A percentile compares a stretch with the other conserved stretches of the same genome.
phyloP scores from a whole-genome alignment of 2,797 vertebrate genomes.

The Tamandua tetradactyla region DNA sequence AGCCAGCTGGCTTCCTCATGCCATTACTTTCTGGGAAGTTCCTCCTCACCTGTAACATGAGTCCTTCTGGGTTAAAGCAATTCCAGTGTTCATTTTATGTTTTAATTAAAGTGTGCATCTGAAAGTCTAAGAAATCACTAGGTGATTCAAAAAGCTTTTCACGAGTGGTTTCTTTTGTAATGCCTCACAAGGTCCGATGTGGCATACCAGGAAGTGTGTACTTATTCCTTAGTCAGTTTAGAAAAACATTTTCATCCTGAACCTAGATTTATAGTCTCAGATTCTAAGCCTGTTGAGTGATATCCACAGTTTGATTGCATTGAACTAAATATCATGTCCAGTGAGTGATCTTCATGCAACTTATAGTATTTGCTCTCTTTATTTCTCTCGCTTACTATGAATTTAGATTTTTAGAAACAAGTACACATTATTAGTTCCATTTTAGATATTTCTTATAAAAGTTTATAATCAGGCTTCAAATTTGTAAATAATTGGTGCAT shows the following conservation, averaged over 20 bases:
- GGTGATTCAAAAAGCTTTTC: constrained; percentile 55
- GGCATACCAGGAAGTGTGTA: neutral
- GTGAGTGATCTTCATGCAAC: constrained; percentile 40
- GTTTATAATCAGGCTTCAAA: constrained; percentile 14
- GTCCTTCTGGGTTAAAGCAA: constrained; percentile 28
- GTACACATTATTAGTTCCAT: neutral
- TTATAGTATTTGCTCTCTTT: constrained; percentile 64
- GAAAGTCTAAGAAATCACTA: constrained; percentile 60
- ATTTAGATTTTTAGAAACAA: constrained; percentile 50
- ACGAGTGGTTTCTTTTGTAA: constrained; percentile 62
- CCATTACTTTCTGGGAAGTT: neutral
- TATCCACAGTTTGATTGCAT: constrained; percentile 61
- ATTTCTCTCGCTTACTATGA: constrained; percentile 17
- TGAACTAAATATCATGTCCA: constrained; percentile 54
- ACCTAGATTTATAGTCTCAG: constrained; percentile 67
- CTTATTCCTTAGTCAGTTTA: constrained; percentile 70
- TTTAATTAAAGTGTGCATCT: constrained; percentile 29
- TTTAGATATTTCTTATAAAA: constrained; percentile 3
- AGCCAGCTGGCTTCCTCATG: neutral
- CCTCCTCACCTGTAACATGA: neutral
- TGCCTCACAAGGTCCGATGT: neutral
- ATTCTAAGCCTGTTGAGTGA: constrained; percentile 65
- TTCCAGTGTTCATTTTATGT: constrained; percentile 51
- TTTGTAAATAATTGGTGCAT: constrained; percentile 1
- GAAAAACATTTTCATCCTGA: constrained; percentile 65